Conservation (phyloP, 2,113 vertebrate species). For the Aythya baeri region DNA sequence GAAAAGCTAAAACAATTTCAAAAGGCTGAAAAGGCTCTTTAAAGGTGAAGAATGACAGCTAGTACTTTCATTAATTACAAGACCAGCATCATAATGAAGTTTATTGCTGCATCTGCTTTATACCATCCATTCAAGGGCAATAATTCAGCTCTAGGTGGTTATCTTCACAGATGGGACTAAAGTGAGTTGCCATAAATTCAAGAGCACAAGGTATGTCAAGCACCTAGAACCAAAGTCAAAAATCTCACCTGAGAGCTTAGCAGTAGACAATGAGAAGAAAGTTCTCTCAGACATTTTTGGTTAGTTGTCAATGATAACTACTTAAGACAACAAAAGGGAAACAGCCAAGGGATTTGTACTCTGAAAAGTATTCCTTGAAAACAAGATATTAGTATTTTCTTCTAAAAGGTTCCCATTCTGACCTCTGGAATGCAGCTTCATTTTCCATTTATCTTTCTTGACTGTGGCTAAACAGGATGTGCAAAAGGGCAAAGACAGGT, state of each 20-base stretch:
- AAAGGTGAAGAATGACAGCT: background rate
- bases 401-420: background rate
- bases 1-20: background rate
- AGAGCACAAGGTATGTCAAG: background rate
- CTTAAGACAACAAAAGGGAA: background rate
- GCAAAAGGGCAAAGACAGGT: background rate
- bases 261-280: background rate
- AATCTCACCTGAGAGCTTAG: background rate
- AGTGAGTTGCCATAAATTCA: background rate
- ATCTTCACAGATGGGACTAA: background rate
- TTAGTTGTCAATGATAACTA: background rate
- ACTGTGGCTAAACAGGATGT: background rate
- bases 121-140: background rate
- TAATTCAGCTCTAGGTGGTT: background rate
- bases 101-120: background rate
- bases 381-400: background rate
- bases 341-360: background rate
- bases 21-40: background rate
- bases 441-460: background rate
- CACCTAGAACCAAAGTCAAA: background rate
- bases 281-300: background rate
- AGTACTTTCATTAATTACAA: background rate
- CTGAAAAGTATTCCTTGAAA: background rate
- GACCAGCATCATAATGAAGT: background rate
- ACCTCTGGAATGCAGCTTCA: background rate